Base-by-base conservation (phyloP, 2,888 invertebrate genomes). In the Acleris emargana region DNA sequence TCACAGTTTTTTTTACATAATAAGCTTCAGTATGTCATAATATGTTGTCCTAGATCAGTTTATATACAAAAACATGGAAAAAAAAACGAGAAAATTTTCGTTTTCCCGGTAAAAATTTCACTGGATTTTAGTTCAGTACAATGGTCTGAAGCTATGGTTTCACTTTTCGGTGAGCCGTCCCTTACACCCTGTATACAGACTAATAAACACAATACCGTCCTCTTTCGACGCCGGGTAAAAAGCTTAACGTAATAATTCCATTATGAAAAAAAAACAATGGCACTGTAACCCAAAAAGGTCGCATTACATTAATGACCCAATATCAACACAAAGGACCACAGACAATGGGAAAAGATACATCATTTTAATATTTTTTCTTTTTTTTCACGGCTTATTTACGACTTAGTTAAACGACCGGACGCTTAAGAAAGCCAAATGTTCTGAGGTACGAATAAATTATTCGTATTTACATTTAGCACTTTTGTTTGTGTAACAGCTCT, bases 361-460 rank as follows among this genome's bases (percentile, higher is more conserved):
- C 52, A 58, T 58, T 58, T 58, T 49, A 38, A 18, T 25, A 58
- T 49, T 58, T 58, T 58, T 58, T 49, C 58, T 32, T 18, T 9
- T 9, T 20, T 58, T 49, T 49, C 45, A 49, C 32, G 32, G 18
- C 58, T 57, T 43, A 57, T 58, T 58, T 49, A 58, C 16, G 32
- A 49, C 49, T 49, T 57, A 49, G 49, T 57, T 49, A 58, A 49
- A 32, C 9, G n/a, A 43, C 22, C 45, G 6, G 22, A 20, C 57
- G 43, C 45, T 17, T 20, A 16, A 57, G 17, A 42, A 54, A 42
- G 54, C 53, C 55, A 17, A 45, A 45, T 25, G 16, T 43, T 54
- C 25, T 25, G 45, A 57, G 45, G 45, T 25, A 22, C 22, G 57
- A 57, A 57, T 57, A 57, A 57, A 57, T 57, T 54, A 43, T 43